A percentile compares a stretch with the other conserved stretches of the same genome.
phyloP scores from a whole-genome alignment of 2,888 invertebrate species.

The Molorchus minor region DNA sequence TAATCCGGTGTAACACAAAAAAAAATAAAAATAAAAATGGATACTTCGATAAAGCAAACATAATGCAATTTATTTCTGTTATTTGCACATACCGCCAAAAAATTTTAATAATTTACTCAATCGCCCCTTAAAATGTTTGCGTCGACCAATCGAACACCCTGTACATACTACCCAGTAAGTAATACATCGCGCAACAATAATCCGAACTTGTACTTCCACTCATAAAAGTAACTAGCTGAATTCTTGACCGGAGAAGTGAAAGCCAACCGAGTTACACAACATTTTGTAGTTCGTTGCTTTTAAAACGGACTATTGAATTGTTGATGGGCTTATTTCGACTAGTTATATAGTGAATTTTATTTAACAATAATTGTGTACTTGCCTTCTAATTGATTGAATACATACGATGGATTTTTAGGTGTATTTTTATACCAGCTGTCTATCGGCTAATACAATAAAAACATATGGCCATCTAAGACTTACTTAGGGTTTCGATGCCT shows the following conservation, averaged over 20 bases:
- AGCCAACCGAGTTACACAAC: constrained; percentile 20
- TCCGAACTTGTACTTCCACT: constrained; percentile 18
- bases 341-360: neutral
- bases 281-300: constrained; percentile 20
- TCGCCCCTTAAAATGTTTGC: too few species aligned
- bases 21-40: too few species aligned
- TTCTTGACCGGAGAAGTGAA: constrained; percentile 22
- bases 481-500: too few species aligned
- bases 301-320: constrained; percentile 18
- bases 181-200: constrained; percentile 1
- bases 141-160: neutral
- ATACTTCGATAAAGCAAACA: neutral
- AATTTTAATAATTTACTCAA: too few species aligned
- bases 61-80: neutral
- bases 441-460: too few species aligned
- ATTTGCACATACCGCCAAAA: neutral
- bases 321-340: constrained; percentile 2
- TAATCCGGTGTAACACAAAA: too few species aligned
- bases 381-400: too few species aligned
- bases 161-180: neutral
- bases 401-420: too few species aligned
- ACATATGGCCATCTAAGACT: too few species aligned
- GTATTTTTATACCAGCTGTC: too few species aligned
- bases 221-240: constrained; percentile 15
- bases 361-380: too few species aligned